Base-by-base conservation (phyloP, 2,113 vertebrate genomes). In the Ranitomeya variabilis region DNA sequence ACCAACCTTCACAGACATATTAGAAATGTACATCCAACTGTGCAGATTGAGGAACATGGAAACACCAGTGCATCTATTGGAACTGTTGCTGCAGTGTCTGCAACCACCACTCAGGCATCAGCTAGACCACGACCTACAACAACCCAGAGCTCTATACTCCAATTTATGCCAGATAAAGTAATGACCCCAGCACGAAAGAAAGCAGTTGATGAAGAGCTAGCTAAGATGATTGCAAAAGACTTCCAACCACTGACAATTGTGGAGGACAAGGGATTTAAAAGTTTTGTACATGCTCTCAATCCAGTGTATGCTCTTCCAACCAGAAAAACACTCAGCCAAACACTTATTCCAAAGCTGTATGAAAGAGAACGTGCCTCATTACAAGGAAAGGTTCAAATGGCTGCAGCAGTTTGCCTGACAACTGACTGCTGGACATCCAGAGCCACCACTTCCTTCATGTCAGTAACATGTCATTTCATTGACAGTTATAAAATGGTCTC, bases 231-330 rank as follows among this genome's bases (percentile, higher is more conserved):
- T 76, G 71, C 23, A 13, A 37, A 37, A 14, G 74, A 77, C 45
- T 18, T 77, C 16, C 10, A 77, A 77, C 73, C 73, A 31, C 8
- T 77, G 2, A 37, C 26, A 45, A 77, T 55, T 21, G 45, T 80
- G 19, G 11, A 80, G 9, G 78, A 80, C 78, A 80, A 55, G 19
- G 78, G 78, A n/a, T 80, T 80, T 80, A 8, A 12, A 21, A 54
- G 51, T 21, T 80, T 55, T 71, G 21, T 12, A 6, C 21, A 71
- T 23, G 19, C 67, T 23, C 67, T 71, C 23, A 26, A 71, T 71
- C 67, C 37, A 21, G 23, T 23, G 10, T 71, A 71, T 3, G 12
- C 6, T 71, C 23, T 71, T 11, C 67, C 67, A 21, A 71, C 11
- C 67, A 71, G 67, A 12, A 71, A 71, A 26, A n/a, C 67, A 71